Evolutionary conservation across 2,888 invertebrate genomes (phyloP).

Genomic region (Acrobasis suavella): DNA sequence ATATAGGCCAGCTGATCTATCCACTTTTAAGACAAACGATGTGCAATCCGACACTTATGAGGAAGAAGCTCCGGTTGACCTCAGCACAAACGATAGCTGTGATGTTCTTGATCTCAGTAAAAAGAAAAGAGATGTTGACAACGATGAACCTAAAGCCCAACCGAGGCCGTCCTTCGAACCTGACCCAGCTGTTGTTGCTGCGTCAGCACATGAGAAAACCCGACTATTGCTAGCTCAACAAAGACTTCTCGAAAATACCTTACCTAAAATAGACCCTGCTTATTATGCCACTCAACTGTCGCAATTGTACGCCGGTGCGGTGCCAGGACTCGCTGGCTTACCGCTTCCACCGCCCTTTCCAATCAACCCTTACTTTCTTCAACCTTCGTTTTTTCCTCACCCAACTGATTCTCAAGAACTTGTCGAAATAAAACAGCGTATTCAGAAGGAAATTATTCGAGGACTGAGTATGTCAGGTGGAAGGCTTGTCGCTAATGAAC

Average conservation of each 20-base stretch:
- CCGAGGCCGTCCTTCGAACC: conserved; percentile 76
- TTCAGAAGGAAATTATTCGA: conserved; percentile 85
- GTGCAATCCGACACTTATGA: conserved; percentile 65
- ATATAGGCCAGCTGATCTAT: conserved; percentile 63
- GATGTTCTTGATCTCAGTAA: conserved; percentile 93
- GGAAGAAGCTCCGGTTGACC: conserved; percentile 85
- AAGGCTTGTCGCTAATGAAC: conserved; percentile 77
- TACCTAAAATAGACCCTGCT: conserved; percentile 84
- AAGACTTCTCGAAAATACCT: conserved; percentile 83
- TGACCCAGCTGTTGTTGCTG: conserved; percentile 61
- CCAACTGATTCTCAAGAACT: conserved; percentile 82
- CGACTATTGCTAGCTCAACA: conserved; percentile 86
- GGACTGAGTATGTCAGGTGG: conserved; percentile 88
- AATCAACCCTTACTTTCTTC: conserved; percentile 85
- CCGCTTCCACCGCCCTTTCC: conserved; percentile 84
- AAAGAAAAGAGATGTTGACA: conserved; percentile 81
- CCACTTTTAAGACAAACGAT: conserved; percentile 57
- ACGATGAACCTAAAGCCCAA: conserved; percentile 58
- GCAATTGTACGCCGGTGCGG: conserved; percentile 82
- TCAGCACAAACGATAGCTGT: conserved; percentile 84
- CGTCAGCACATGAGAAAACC: conserved; percentile 77
- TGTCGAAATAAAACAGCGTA: conserved; percentile 86
- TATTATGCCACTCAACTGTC: conserved; percentile 84
- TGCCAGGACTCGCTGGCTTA: conserved; percentile 79
- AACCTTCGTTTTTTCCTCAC: conserved; percentile 80